Base-by-base conservation (phyloP, 2,888 invertebrate species). In the Therioaphis trifolii region DNA sequence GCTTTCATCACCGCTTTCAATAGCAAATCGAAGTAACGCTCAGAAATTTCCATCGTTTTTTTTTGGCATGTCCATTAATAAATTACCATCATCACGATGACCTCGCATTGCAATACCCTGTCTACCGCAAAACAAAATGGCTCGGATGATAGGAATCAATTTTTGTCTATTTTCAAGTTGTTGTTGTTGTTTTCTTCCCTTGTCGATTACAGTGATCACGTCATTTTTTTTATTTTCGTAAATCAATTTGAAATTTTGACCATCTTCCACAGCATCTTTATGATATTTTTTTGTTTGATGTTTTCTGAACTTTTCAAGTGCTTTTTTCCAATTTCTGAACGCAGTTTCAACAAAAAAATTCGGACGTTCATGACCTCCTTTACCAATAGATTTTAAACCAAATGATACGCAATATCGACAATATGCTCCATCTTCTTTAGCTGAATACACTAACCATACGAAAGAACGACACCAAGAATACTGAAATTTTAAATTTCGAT, bases 81-180 rank as follows among this genome's bases (percentile, higher is more conserved):
- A 69, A 24, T n/a, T 15, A 7, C 69, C 69, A 7, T 69, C 40
- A 69, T 69, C 46, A n/a, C 24, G 52, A 72, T 82, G 72, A 61
- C 72, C 58, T 61, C 72, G 49, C 27, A 72, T 68, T 43, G 58
- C 61, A n/a, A 82, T 18, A 24, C 82, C 72, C 29, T 72, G 71
- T 35, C 82, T 66, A 0, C 82, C 58, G 27, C 82, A 82, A 43
- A 79, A 29, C 61, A 82, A 58, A 55, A 72, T 18, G 24, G 58
- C 52, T 72, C 72, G 52, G n/a, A 82, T 24, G 46, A 82, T 61
- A 3, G 71, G 80, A 40, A 40, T 69, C 24, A 72, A 49, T 21
- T 49, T 80, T 43, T 80, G 29, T 82, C 82, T 68, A n/a, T 82
- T 82, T 58, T 74, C 61, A 5, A 61, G 58, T 43, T 58, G n/a